These are phyloP conservation scores for Eupithecia exiguata DNA, from an alignment of 2,888 invertebrate species.

Conservation along the genomic window DNA sequence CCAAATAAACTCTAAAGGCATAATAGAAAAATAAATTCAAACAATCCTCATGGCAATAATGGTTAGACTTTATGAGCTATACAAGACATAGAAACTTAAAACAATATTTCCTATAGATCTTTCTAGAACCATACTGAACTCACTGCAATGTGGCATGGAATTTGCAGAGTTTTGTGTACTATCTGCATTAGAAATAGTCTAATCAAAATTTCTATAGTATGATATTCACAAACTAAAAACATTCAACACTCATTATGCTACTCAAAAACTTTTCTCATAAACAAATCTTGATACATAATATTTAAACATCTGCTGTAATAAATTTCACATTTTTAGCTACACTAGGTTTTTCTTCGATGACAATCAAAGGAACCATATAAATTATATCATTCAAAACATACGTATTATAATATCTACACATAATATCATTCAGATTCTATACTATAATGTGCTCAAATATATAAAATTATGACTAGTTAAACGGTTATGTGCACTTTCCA, in stretches of 20 bases:
- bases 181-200: not conserved
- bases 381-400: slow-evolving; percentile 9
- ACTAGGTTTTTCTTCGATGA: slow-evolving; percentile 21
- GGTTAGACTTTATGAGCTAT: not conserved
- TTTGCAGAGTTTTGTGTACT: not conserved
- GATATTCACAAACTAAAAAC: not conserved
- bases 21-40: not conserved
- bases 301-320: slow-evolving; percentile 10
- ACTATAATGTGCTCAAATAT: slow-evolving; percentile 51
- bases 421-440: slow-evolving; percentile 34
- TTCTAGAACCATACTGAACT: not conserved
- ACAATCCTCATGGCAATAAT: not conserved
- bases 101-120: not conserved
- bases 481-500: slow-evolving; percentile 64
- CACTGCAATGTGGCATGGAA: not conserved
- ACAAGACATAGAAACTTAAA: not conserved
- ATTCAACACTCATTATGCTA: not conserved
- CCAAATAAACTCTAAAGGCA: not conserved
- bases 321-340: slow-evolving; percentile 4
- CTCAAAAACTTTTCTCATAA: not conserved
- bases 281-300: not conserved
- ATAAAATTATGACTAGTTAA: slow-evolving; percentile 71
- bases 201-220: not conserved
- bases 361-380: slow-evolving; percentile 18
- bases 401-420: slow-evolving; percentile 25